Conservation (phyloP, 2,888 invertebrate species). For the Nomada goodeniana region DNA sequence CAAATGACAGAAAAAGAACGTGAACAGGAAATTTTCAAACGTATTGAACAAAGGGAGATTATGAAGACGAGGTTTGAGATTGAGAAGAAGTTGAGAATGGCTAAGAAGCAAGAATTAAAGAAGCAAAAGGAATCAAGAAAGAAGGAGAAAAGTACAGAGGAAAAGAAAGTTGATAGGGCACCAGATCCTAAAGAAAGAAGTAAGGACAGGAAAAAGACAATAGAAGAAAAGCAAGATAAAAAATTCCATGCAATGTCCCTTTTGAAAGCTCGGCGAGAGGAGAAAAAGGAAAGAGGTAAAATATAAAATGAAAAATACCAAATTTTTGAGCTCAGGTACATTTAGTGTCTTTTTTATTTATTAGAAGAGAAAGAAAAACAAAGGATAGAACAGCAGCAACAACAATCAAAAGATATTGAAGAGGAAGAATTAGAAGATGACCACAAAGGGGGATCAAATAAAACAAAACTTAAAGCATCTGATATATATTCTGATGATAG, state of each 20-base stretch:
- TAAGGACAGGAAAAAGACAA: slow-evolving; percentile 94
- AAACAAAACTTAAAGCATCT: slow-evolving; percentile 93
- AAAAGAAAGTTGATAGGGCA: slow-evolving; percentile 85
- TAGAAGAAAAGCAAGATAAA: slow-evolving; percentile 95
- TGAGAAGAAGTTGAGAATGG: slow-evolving; percentile 95
- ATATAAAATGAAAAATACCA: slow-evolving; percentile 4
- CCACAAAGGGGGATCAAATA: slow-evolving; percentile 79
- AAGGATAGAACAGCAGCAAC: slow-evolving; percentile 84
- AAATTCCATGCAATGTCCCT: slow-evolving; percentile 97
- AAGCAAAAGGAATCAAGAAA: slow-evolving; percentile 85
- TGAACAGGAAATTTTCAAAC: slow-evolving; percentile 98
- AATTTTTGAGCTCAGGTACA: slow-evolving; percentile 1
- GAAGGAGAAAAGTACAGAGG: slow-evolving; percentile 84
- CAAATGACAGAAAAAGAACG: slow-evolving; percentile 98
- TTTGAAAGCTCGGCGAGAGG: slow-evolving; percentile 95
- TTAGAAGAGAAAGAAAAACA: slow-evolving; percentile 85
- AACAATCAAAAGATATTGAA: slow-evolving; percentile 83
- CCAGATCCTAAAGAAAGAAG: slow-evolving; percentile 91
- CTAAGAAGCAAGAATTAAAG: slow-evolving; percentile 90
- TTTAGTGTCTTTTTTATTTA: slow-evolving; percentile 32
- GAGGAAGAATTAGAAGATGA: slow-evolving; percentile 83
- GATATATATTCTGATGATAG: slow-evolving; percentile 97
- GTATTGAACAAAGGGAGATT: slow-evolving; percentile 97
- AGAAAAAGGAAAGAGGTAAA: slow-evolving; percentile 90
- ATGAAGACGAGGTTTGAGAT: slow-evolving; percentile 98